These are phyloP conservation scores for Drosophila rubida DNA, from an alignment of 2,888 invertebrate genomes.

Conservation along the genomic window DNA sequence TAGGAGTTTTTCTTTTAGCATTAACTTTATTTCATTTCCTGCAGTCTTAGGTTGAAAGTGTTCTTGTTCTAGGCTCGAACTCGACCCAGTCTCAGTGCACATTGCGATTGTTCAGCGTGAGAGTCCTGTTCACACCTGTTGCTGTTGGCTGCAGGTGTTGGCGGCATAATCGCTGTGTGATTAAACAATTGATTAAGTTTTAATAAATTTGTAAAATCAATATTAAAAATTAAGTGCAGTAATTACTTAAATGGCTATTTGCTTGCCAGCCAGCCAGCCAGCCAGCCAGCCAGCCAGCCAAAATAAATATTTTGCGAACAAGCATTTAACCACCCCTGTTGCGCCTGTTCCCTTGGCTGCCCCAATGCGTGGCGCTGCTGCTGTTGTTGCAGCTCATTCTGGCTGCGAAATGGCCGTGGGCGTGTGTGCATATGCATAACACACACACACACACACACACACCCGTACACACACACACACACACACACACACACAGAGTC, in stretches of 20 bases:
- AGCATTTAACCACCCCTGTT: slow-evolving; percentile 64
- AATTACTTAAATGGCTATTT: slow-evolving; percentile 80
- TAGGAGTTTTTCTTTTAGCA: too few relatives aligned
- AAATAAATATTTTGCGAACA: slow-evolving; percentile 78
- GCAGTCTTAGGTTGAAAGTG: too few relatives aligned
- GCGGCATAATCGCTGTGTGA: slow-evolving; percentile 44
- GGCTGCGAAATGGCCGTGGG: slow-evolving; percentile 50
- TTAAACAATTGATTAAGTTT: slow-evolving; percentile 80
- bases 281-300: slow-evolving; percentile 46
- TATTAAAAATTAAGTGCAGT: slow-evolving; percentile 79
- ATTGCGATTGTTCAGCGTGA: background rate
- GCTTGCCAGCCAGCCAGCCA: slow-evolving; percentile 69
- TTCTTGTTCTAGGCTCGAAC: too few relatives aligned
- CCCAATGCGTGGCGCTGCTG: slow-evolving; percentile 7
- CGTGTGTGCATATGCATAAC: slow-evolving; percentile 57
- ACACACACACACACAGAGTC: slow-evolving; percentile 18
- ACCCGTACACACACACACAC: slow-evolving; percentile 8
- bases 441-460: slow-evolving; percentile 22
- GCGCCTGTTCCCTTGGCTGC: too few relatives aligned
- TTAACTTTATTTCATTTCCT: too few relatives aligned
- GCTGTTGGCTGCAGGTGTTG: slow-evolving; percentile 17
- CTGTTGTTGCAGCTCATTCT: slow-evolving; percentile 17
- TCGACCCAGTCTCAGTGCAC: too few relatives aligned
- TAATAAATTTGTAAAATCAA: slow-evolving; percentile 80
- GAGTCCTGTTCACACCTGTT: slow-evolving; percentile 23